Evolutionary conservation across 2,888 invertebrate species (phyloP), one percentile per base, ranked within the genome.

Genomic region (Hymenopus coronatus): DNA sequence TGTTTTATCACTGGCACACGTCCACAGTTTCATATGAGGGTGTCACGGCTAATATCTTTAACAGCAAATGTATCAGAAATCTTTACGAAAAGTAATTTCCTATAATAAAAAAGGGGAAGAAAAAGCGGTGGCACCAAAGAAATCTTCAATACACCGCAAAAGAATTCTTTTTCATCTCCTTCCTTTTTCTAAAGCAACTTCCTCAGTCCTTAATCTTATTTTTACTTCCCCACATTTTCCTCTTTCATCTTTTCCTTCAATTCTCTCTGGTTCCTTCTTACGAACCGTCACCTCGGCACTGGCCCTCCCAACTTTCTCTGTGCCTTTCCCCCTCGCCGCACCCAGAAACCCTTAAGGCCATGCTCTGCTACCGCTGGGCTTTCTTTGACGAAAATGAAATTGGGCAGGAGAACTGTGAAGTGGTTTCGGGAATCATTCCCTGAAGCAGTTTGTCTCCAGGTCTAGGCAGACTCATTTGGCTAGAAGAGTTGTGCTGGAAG

Each of bases 341-440:
- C 54, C 54, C 54, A 70, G 54, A 70, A 70, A 70, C 54, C 54
- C 54, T 70, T 70, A 70, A 70, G 54, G 54, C 54, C 20, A 6
- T 70, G 54, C 20, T 70, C 85, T 54, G 46, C 54, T 84, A 84
- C 84, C 28, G 33, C 84, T 40, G n/a, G 30, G 40, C 33, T 84
- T 46, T 85, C 87, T 87, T 87, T 87, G 87, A 87, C 87, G 87
- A 87, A 87, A 82, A 87, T 87, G 81, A 87, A 87, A 87, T 87
- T 87, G 87, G 54, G 54, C 54, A 70, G 54, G 87, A 87, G 87
- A 86, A 70, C 87, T 82, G 82, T 87, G 87, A 87, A 82, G 87
- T 87, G 87, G 87, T 87, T 87, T 87, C 40, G 40, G 87, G 40
- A 82, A 87, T 87, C 33, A 87, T 87, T 87, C 82, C 82, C 87